These are phyloP conservation scores for Hypsopygia costalis DNA, from an alignment of 2,888 invertebrate species.

Conservation along the genomic window DNA sequence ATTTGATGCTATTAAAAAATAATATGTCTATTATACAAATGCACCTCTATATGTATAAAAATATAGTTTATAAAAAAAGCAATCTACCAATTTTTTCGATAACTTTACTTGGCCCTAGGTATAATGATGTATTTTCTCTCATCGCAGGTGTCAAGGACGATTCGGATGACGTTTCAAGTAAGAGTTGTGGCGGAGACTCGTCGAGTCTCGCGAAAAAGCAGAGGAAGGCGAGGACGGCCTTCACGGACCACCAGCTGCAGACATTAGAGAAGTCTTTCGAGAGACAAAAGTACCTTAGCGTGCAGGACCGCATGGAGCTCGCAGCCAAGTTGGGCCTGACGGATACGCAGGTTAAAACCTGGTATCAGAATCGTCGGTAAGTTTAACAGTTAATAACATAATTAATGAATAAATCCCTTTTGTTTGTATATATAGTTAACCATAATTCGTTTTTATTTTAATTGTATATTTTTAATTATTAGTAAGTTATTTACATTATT, in stretches of 20 bases:
- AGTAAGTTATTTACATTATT: too few species aligned
- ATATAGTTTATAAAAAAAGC: too few species aligned
- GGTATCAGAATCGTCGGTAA: conserved; percentile 99
- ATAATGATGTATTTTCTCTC: too few species aligned
- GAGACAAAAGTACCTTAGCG: conserved; percentile 97
- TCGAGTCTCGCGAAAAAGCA: conserved; percentile 91
- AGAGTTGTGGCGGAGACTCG: conserved; percentile 68
- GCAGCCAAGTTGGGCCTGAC: conserved; percentile 97
- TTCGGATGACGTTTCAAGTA: conserved; percentile 85
- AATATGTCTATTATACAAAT: too few species aligned
- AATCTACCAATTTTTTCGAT: too few species aligned
- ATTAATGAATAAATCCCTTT: not conserved
- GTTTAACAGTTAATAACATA: conserved; percentile 28
- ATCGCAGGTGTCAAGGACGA: conserved; percentile 91
- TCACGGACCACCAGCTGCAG: conserved; percentile 98
- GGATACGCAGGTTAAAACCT: conserved; percentile 99
- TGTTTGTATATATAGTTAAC: too few species aligned
- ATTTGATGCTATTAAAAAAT: too few species aligned
- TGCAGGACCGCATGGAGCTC: conserved; percentile 98
- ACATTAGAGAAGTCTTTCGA: conserved; percentile 98
- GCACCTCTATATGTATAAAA: too few species aligned
- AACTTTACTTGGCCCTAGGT: too few species aligned
- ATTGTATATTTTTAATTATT: too few species aligned
- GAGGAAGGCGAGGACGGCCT: conserved; percentile 97
- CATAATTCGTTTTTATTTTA: too few species aligned